These are phyloP conservation scores for Otolemur crassicaudatus DNA, from an alignment of 2,797 vertebrate genomes.

Conservation along the genomic window DNA sequence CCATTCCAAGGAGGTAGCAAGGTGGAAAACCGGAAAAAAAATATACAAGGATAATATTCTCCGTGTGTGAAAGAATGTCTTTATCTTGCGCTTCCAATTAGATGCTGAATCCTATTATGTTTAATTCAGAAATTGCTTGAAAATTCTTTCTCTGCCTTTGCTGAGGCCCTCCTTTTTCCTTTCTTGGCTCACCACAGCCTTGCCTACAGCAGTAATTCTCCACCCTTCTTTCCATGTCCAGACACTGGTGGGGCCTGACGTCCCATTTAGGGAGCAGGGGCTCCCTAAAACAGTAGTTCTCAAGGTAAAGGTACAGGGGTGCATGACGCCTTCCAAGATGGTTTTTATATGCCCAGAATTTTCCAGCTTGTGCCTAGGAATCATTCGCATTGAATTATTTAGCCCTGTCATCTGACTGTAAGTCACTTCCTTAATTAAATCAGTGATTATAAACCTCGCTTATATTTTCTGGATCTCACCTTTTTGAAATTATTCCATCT, in stretches of 20 bases:
- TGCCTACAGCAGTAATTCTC: not conserved
- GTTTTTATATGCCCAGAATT: not conserved
- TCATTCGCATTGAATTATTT: not conserved
- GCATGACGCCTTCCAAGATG: not conserved
- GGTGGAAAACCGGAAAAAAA: not conserved
- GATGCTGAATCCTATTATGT: not conserved
- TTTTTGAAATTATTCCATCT: not conserved
- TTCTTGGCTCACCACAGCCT: not conserved
- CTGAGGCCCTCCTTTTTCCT: not conserved
- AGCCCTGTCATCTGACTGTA: not conserved
- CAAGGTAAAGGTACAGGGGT: not conserved
- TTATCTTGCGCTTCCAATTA: not conserved
- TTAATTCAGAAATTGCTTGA: constrained; percentile 37
- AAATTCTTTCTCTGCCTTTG: not conserved
- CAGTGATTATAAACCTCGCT: not conserved
- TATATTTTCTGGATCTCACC: not conserved
- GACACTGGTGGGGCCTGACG: not conserved
- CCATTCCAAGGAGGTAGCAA: not conserved
- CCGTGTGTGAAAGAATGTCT: not conserved
- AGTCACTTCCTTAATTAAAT: not conserved
- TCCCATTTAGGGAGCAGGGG: not conserved
- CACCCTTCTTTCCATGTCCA: not conserved
- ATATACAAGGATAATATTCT: not conserved
- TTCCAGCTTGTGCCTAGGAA: not conserved
- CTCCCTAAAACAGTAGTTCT: not conserved